A percentile compares a stretch with the other conserved stretches of the same genome.
Conservation (phyloP, 1,140 invertebrate genomes). For the Teleogryllus occipitalis region DNA sequence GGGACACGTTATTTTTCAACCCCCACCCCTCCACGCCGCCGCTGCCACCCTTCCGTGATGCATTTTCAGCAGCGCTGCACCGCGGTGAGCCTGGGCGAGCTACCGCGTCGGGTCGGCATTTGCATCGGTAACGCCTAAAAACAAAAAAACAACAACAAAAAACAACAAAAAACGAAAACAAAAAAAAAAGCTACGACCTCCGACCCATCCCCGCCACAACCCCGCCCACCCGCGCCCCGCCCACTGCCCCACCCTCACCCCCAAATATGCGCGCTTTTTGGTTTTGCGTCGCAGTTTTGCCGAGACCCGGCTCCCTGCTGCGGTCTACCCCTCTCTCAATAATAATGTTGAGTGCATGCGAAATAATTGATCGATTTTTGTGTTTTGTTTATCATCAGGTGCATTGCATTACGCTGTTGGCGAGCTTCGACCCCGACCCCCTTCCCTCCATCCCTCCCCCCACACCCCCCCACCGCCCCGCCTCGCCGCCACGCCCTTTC, state of each 20-base stretch:
- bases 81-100: neutral
- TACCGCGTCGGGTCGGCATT: neutral
- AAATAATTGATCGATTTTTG: constrained; percentile 23
- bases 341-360: constrained; percentile 22
- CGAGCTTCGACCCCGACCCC: neutral
- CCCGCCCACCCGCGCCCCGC: too few species aligned
- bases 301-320: neutral
- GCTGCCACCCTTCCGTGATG: neutral
- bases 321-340: constrained; percentile 17
- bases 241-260: too few species aligned
- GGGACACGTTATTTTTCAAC: neutral
- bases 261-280: neutral
- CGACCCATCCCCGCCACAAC: neutral
- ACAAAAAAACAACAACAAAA: too few species aligned
- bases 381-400: constrained; percentile 12
- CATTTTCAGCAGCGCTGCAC: neutral
- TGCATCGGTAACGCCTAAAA: neutral
- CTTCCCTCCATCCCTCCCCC: neutral
- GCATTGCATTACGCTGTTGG: neutral
- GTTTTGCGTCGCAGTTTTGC: neutral
- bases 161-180: too few species aligned
- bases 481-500: neutral
- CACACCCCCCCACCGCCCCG: neutral
- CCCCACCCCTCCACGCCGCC: too few species aligned
- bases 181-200: neutral